phyloP scores from a whole-genome alignment of 2,797 vertebrate species.

The Nannoperca australis region DNA sequence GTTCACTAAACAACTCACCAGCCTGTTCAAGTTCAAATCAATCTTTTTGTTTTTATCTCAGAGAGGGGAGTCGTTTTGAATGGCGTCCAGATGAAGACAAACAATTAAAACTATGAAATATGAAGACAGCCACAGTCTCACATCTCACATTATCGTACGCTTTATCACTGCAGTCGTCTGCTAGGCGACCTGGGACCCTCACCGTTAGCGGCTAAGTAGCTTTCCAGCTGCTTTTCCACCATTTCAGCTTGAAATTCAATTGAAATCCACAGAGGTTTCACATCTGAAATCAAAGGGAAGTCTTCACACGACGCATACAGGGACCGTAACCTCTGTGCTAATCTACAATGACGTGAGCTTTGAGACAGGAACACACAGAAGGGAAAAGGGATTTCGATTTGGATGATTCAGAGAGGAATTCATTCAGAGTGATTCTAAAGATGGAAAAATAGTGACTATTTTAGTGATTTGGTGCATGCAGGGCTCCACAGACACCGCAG shows the following conservation, averaged over 20 bases:
- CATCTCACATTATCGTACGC: conserved; percentile 33
- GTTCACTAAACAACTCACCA: conserved; percentile 40
- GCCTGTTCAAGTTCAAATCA: conserved; percentile 21
- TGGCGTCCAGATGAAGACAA: conserved; percentile 25
- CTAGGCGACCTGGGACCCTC: conserved; percentile 28
- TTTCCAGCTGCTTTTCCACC: conserved; percentile 71
- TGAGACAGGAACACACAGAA: conserved; percentile 72
- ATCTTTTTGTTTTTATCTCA: conserved; percentile 30
- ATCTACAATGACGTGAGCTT: conserved; percentile 70
- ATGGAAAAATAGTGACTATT: conserved; percentile 56
- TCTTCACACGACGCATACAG: conserved; percentile 54
- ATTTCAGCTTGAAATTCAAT: conserved; percentile 75
- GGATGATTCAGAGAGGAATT: conserved; percentile 60
- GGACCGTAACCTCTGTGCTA: conserved; percentile 64
- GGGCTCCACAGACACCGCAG: conserved; percentile 1
- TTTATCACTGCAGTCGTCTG: conserved; percentile 32
- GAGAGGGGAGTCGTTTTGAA: conserved; percentile 32
- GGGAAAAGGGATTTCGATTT: conserved; percentile 69
- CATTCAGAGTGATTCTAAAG: conserved; percentile 61
- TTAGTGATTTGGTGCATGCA: conserved; percentile 41
- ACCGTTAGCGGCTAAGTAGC: conserved; percentile 56
- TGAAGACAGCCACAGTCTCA: conserved; percentile 32
- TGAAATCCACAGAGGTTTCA: conserved; percentile 69
- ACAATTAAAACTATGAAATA: conserved; percentile 56
- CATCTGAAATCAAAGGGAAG: conserved; percentile 73